Conservation (phyloP, 2,797 vertebrate genomes). For the Tragopan temminckii region DNA sequence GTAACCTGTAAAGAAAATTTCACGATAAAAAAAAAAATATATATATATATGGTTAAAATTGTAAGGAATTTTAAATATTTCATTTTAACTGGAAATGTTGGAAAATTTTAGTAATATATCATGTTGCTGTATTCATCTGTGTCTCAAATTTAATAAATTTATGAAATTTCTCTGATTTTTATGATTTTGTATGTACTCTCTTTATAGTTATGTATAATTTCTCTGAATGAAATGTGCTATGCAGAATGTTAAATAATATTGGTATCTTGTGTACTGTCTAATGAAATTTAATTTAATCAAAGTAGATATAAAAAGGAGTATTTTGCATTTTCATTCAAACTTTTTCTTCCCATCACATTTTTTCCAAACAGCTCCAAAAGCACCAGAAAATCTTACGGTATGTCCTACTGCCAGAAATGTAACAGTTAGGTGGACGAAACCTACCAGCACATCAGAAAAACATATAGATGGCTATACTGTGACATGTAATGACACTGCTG, state of each 20-base stretch:
- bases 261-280: neutral
- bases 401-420: rapidly evolving
- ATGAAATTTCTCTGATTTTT: neutral
- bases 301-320: neutral
- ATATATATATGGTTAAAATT: neutral
- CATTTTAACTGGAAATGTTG: neutral
- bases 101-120: neutral
- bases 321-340: neutral
- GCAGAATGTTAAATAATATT: neutral
- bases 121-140: neutral
- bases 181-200: neutral
- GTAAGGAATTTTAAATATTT: neutral
- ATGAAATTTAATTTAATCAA: neutral
- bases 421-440: rapidly evolving
- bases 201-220: neutral
- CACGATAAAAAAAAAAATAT: neutral
- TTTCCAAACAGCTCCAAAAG: constrained; percentile 13
- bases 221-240: neutral
- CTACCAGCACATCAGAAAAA: rapidly evolving
- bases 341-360: neutral
- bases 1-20: neutral
- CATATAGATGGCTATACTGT: neutral
- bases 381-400: rapidly evolving
- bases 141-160: neutral
- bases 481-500: rapidly evolving